phyloP scores from a whole-genome alignment of 1,140 invertebrate species.

The Leptinotarsa undecemlineata region DNA sequence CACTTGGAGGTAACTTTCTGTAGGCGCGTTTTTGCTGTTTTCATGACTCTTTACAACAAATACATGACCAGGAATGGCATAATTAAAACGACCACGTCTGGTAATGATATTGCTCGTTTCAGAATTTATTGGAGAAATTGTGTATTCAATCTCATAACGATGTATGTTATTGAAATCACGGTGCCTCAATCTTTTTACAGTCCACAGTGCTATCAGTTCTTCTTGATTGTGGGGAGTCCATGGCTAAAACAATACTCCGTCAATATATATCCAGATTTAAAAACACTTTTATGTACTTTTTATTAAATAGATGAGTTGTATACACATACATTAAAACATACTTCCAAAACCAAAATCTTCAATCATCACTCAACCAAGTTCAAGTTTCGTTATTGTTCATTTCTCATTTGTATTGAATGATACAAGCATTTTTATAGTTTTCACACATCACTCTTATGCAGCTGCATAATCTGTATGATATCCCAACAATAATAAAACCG shows the following conservation, averaged over 20 bases:
- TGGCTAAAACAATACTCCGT: slow-evolving; percentile 13
- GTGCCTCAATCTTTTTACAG: slow-evolving; percentile 65
- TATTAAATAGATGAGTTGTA: too few species aligned
- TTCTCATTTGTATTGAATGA: too few species aligned
- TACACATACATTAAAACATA: too few species aligned
- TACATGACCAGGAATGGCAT: slow-evolving; percentile 49
- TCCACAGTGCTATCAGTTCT: slow-evolving; percentile 64
- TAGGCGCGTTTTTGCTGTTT: slow-evolving; percentile 16
- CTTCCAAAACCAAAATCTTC: too few species aligned
- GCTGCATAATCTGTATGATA: too few species aligned
- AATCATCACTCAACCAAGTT: too few species aligned
- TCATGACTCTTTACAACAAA: slow-evolving; percentile 43
- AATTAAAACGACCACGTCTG: slow-evolving; percentile 46
- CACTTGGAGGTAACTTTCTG: not conserved
- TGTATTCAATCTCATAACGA: slow-evolving; percentile 67
- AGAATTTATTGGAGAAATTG: slow-evolving; percentile 59
- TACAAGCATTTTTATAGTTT: too few species aligned
- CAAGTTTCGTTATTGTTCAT: too few species aligned
- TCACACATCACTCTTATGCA: too few species aligned
- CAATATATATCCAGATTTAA: too few species aligned
- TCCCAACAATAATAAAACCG: too few species aligned
- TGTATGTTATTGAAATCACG: slow-evolving; percentile 58
- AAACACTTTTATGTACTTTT: too few species aligned
- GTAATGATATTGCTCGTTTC: slow-evolving; percentile 32
- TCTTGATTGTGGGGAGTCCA: slow-evolving; percentile 50